phyloP scores from a whole-genome alignment of 2,888 invertebrate genomes.

The Andrena camellia region DNA sequence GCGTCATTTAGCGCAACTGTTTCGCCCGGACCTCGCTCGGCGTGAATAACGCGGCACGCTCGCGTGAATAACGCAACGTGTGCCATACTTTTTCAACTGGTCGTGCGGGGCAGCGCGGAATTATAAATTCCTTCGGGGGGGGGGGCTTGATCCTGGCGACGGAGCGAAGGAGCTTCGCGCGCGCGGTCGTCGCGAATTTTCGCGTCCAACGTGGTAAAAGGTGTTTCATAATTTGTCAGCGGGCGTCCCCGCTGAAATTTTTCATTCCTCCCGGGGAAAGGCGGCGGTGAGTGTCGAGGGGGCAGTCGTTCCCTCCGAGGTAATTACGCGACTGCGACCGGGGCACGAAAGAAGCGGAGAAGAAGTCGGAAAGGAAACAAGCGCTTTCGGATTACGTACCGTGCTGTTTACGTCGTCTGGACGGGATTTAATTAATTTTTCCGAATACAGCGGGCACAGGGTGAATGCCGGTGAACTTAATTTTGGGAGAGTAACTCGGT shows the following conservation, averaged over 20 bases:
- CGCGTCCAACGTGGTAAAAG: not conserved
- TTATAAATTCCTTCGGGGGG: no score
- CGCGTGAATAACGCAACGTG: no score
- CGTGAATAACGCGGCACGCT: no score
- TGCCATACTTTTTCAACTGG: no score
- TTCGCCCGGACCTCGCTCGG: no score
- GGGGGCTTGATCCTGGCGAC: no score
- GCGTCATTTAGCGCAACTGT: not conserved
- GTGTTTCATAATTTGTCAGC: not conserved
- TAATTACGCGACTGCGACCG: constrained; percentile 53
- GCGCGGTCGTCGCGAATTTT: not conserved
- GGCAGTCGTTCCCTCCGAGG: constrained; percentile 57
- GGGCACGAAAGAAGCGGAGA: not conserved
- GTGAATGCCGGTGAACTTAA: not conserved
- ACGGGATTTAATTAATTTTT: constrained; percentile 16
- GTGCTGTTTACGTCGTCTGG: not conserved
- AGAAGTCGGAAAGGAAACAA: constrained; percentile 5
- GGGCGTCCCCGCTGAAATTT: not conserved
- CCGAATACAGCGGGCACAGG: not conserved
- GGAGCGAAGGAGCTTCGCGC: no score
- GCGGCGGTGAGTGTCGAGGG: constrained; percentile 16
- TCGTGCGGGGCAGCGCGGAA: no score
- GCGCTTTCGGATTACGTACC: not conserved
- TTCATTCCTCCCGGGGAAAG: constrained; percentile 56
- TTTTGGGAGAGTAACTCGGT: constrained; percentile 3